phyloP scores from a whole-genome alignment of 2,113 vertebrate genomes.

The Columbina picui region DNA sequence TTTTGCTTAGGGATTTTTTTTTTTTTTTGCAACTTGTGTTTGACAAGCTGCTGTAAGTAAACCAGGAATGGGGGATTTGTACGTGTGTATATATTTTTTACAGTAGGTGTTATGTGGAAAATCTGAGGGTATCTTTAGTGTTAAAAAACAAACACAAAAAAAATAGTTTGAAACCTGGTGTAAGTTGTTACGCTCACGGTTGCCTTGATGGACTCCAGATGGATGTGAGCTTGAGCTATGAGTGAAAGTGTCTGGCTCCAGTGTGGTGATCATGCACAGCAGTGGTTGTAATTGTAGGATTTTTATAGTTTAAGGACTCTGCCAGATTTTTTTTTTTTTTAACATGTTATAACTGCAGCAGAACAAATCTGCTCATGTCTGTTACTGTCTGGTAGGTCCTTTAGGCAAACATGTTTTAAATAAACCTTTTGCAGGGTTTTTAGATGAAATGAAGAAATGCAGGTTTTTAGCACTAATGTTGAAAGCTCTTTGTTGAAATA shows the following conservation, averaged over 20 bases:
- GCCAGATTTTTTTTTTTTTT: slow-evolving; percentile 69
- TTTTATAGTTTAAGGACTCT: slow-evolving; percentile 82
- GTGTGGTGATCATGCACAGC: slow-evolving; percentile 85
- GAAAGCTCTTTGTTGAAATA: slow-evolving; percentile 46
- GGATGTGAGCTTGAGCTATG: slow-evolving; percentile 76
- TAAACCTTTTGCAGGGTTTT: slow-evolving; percentile 66
- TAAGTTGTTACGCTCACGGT: slow-evolving; percentile 77
- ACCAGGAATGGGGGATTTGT: neutral
- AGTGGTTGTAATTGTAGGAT: slow-evolving; percentile 86
- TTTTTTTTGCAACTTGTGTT: neutral
- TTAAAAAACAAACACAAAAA: slow-evolving; percentile 72
- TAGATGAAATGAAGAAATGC: slow-evolving; percentile 66
- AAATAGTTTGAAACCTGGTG: slow-evolving; percentile 64
- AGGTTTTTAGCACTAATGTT: slow-evolving; percentile 43
- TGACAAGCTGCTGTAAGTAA: slow-evolving; percentile 32
- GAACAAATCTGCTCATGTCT: slow-evolving; percentile 81
- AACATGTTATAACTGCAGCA: slow-evolving; percentile 79
- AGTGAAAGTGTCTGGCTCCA: slow-evolving; percentile 90
- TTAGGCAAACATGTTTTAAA: slow-evolving; percentile 78
- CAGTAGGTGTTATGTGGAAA: slow-evolving; percentile 44
- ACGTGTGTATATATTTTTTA: slow-evolving; percentile 3
- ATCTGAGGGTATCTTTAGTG: slow-evolving; percentile 63
- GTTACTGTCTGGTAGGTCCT: slow-evolving; percentile 81
- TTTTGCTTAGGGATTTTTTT: neutral
- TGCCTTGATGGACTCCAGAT: slow-evolving; percentile 95